phyloP scores from a whole-genome alignment of 1,140 invertebrate species.

The Leguminivora glycinivorella region DNA sequence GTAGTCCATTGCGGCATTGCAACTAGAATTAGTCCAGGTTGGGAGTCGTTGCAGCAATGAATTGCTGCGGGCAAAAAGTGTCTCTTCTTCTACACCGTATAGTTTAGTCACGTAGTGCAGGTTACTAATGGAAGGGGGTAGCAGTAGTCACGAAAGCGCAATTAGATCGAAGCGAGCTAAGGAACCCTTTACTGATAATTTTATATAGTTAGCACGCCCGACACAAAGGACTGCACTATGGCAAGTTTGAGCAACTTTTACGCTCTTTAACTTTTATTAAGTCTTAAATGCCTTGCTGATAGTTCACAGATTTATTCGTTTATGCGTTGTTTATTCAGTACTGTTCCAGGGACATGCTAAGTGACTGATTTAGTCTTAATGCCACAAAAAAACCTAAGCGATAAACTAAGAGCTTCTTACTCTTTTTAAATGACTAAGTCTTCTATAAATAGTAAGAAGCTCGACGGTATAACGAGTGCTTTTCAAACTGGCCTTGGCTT shows the following conservation, averaged over 20 bases:
- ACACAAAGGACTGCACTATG: constrained; percentile 44
- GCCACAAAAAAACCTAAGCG: too few species aligned
- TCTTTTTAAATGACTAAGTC: too few species aligned
- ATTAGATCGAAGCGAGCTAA: constrained; percentile 59
- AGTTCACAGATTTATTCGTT: neutral
- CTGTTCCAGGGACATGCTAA: too few species aligned
- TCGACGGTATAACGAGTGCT: too few species aligned
- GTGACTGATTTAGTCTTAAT: too few species aligned
- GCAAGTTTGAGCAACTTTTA: constrained; percentile 7
- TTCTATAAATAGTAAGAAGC: too few species aligned
- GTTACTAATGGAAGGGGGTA: constrained; percentile 62
- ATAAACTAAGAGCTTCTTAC: too few species aligned
- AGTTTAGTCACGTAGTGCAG: constrained; percentile 33
- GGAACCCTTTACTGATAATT: constrained; percentile 65
- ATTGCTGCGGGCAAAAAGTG: constrained; percentile 14
- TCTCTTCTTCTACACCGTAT: constrained; percentile 25
- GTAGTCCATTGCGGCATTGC: neutral
- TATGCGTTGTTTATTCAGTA: neutral
- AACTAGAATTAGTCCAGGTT: neutral
- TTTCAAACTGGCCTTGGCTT: too few species aligned
- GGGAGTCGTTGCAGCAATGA: neutral
- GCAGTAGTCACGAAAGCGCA: constrained; percentile 60
- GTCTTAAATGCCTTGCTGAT: constrained; percentile 17
- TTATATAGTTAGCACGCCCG: constrained; percentile 58
- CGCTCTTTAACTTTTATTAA: constrained; percentile 11